Base-by-base conservation (phyloP, 2,888 invertebrate genomes). In the Nycteola revayana region DNA sequence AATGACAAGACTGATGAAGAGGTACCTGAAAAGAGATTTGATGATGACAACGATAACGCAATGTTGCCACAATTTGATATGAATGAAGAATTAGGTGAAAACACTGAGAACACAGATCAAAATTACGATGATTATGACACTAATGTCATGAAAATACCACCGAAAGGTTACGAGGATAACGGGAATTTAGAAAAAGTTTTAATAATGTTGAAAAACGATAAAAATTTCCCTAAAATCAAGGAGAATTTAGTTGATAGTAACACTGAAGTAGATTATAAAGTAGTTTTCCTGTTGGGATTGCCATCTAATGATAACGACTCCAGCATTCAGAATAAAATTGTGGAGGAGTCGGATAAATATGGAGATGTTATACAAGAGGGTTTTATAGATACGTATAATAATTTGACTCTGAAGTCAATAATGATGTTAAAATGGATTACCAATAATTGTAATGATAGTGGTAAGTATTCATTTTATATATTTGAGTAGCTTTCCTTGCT, bases 331-430 rank as follows among this genome's bases (percentile, higher is more conserved):
- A 87, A 83, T 39, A 89, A 89, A 36, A 90, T 95, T 11, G 87
- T 90, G 25, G 90, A 91, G 24, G 96, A 96, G 69, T 91, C 90
- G 10, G 84, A 90, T 1, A 86, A 84, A 32, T 93, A 92, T 63
- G 92, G 93, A 9, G 96, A 96, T 72, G 90, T 96, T 7, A 93
- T 96, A 31, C 95, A 96, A 75, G 96, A 96, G 67, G 92, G 91
- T 25, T 96, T 96, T 67, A 74, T 93, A 22, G 96, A 96, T 72
- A 93, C 94, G 0, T 96, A 96, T 67, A 94, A 96, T 72, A 96
- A 96, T 90, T 87, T 96, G 49, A 96, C 96, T 0, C 66, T 96
- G 11, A 96, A 96, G 70, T 94, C 95, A 26, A 92, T 95, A 7
- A 93, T 95, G 92, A 92, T 96, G 90, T 71, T 96, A 36, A 96